These are phyloP conservation scores for Hirundo rustica DNA, from an alignment of 2,797 vertebrate genomes.

Conservation along the genomic window DNA sequence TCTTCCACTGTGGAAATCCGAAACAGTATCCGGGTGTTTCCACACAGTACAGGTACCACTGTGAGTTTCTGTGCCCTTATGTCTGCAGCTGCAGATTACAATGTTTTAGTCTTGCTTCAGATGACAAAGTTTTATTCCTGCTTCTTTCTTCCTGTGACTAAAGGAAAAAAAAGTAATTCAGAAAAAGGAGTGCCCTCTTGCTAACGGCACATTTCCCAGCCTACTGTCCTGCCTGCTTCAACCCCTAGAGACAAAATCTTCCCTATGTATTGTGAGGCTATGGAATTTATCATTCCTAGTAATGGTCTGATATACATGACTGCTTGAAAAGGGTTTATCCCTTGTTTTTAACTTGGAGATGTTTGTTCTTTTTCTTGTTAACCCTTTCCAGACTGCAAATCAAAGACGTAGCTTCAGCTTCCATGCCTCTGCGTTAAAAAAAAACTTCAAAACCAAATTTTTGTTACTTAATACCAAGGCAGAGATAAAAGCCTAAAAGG, in stretches of 20 bases:
- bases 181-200: background rate
- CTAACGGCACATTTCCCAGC: background rate
- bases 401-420: background rate
- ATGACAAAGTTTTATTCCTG: background rate
- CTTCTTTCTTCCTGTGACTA: background rate
- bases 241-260: background rate
- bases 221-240: background rate
- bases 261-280: background rate
- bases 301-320: background rate
- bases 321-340: background rate
- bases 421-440: fast-evolving
- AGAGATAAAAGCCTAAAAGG: background rate
- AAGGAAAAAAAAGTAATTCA: background rate
- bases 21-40: background rate
- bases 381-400: background rate
- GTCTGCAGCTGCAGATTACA: background rate
- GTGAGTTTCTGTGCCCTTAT: background rate
- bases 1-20: background rate
- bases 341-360: background rate
- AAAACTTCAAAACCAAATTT: background rate
- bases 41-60: background rate
- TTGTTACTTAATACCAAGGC: background rate
- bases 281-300: background rate
- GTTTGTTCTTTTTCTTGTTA: background rate
- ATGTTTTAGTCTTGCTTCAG: background rate